Evolutionary conservation across 2,113 vertebrate species (phyloP), one percentile per base, ranked within the genome.

Genomic region (Lipophrys pholis): DNA sequence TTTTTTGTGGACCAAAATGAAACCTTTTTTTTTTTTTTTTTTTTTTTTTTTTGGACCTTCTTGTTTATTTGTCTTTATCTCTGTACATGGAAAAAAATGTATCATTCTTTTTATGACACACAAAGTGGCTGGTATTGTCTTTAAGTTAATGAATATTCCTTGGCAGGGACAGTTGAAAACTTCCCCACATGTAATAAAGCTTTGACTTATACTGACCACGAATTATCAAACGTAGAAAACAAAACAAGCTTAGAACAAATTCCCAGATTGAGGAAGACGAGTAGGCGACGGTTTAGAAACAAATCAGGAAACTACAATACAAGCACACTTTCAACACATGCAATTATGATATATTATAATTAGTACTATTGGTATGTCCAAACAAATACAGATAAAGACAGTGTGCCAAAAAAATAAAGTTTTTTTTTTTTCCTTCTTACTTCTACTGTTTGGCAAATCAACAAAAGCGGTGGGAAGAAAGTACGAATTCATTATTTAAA

Each of bases 401-500:
- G 45, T 40, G 56, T 3, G 67, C 74, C 62, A 69, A 46, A 64
- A 11, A 69, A 72, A 35, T 2, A 30, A 30, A 4, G 4, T 2
- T 30, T 30, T 48, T 77, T 48, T 77, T 82, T 76, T 72, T 56
- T 14, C 17, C 58, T 39, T 60, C 58, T 56, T 17, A 8, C 61
- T 84, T 70, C 76, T 78, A 81, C 69, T 60, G 65, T 83, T 75
- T 89, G 81, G 81, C 84, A 83, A 70, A 78, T 79, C 73, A 84
- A 80, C 77, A 76, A 76, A 82, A 72, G 71, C 45, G 62, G 68
- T 69, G 66, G 61, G 73, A 79, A 78, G 69, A 76, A 75, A 81
- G 82, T 89, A 80, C 75, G 77, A 41, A 71, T 87, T 69, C 82
- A 83, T 86, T 83, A 81, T 87, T 80, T 78, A 60, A 83, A 75